Evolutionary conservation across 2,888 invertebrate species (phyloP).

Genomic region (Altica lythri): DNA sequence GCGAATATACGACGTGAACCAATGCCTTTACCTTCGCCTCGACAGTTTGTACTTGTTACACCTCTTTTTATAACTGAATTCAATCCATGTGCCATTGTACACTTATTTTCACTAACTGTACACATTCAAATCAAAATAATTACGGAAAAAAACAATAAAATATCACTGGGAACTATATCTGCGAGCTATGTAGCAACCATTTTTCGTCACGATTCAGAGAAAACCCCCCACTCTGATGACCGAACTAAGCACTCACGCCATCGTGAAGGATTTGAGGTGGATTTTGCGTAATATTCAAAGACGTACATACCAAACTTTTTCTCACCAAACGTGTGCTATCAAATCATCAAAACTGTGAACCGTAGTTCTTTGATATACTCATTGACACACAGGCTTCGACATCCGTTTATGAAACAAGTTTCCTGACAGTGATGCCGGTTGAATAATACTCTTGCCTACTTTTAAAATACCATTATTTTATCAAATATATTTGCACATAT

Average conservation of each 20-base stretch:
- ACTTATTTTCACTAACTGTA: constrained; percentile 18
- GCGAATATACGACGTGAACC: constrained; percentile 87
- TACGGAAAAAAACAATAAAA: constrained; percentile 50
- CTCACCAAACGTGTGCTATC: constrained; percentile 7
- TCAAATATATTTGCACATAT: neutral
- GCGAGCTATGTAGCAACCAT: constrained; percentile 63
- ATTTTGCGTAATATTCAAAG: constrained; percentile 35
- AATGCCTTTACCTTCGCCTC: constrained; percentile 60
- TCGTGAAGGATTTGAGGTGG: constrained; percentile 62
- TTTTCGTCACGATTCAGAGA: constrained; percentile 59
- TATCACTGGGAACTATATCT: constrained; percentile 54
- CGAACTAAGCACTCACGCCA: constrained; percentile 70
- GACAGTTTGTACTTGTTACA: constrained; percentile 55
- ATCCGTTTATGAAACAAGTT: constrained; percentile 77
- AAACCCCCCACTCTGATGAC: constrained; percentile 57
- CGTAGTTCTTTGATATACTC: constrained; percentile 48
- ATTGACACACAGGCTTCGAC: constrained; percentile 62
- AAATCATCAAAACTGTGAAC: constrained; percentile 39
- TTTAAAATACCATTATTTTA: constrained; percentile 4
- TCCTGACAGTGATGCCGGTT: constrained; percentile 65
- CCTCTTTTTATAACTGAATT: constrained; percentile 60
- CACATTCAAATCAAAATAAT: constrained; percentile 39
- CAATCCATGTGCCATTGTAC: constrained; percentile 64
- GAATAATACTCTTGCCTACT: constrained; percentile 40
- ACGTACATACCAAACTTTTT: constrained; percentile 23